phyloP scores from a whole-genome alignment of 1,140 invertebrate species.

The Pseudomyrmex pallidus region DNA sequence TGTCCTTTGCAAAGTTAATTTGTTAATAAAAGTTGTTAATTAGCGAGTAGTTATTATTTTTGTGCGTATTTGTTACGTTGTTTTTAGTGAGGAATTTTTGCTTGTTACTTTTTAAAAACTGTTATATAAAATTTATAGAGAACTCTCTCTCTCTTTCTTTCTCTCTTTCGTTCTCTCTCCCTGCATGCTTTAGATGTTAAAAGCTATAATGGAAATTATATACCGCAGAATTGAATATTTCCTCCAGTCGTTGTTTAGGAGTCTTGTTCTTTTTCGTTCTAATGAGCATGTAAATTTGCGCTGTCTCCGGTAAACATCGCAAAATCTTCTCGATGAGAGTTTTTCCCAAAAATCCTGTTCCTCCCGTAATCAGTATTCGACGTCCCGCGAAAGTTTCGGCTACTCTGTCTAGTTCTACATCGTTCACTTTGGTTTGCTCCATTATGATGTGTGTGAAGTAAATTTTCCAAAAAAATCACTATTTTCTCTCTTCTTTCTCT shows the following conservation, averaged over 20 bases:
- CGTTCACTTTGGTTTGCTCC: slow-evolving; percentile 59
- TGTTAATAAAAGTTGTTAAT: too few species aligned
- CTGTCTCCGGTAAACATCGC: slow-evolving; percentile 88
- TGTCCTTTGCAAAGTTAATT: too few species aligned
- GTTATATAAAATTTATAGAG: too few species aligned
- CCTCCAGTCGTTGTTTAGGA: slow-evolving; percentile 89
- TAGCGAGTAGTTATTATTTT: too few species aligned
- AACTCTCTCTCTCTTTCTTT: too few species aligned
- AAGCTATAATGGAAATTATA: slow-evolving; percentile 70
- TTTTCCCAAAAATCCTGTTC: slow-evolving; percentile 90
- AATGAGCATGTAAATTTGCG: slow-evolving; percentile 91
- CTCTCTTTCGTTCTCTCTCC: too few species aligned
- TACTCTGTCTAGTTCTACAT: slow-evolving; percentile 82
- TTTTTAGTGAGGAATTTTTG: too few species aligned
- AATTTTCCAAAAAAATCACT: background rate
- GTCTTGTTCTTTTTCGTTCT: slow-evolving; percentile 92
- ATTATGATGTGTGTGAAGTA: background rate
- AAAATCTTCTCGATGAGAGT: slow-evolving; percentile 90
- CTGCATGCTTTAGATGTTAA: too few species aligned
- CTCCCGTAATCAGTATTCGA: slow-evolving; percentile 86
- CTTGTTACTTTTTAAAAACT: too few species aligned
- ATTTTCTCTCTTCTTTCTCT: too few species aligned
- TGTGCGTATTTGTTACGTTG: too few species aligned
- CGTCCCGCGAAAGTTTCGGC: slow-evolving; percentile 82
- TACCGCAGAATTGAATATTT: slow-evolving; percentile 89